Evolutionary conservation across 2,113 vertebrate genomes (phyloP).

Genomic region (Bubo blakistoni): DNA sequence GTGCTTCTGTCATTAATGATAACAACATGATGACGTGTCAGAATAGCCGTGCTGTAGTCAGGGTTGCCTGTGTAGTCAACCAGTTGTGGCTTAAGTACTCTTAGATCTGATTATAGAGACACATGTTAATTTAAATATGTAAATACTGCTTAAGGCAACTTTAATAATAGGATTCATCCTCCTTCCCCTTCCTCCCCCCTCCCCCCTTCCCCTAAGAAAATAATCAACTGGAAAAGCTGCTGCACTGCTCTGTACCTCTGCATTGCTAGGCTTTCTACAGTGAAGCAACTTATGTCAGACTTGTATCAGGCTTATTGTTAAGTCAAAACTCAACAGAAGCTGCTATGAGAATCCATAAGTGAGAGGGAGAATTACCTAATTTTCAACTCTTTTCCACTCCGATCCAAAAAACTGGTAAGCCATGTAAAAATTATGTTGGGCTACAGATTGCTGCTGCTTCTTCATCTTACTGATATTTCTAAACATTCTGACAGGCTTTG

Average conservation of each 20-base stretch:
- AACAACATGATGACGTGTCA: not conserved
- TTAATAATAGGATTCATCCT: constrained; percentile 53
- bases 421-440: not conserved
- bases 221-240: constrained; percentile 10
- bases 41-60: not conserved
- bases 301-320: constrained; percentile 27
- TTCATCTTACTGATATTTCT: not conserved
- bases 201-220: not conserved
- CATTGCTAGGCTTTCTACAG: constrained; percentile 47
- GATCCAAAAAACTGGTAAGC: constrained; percentile 9
- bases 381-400: not conserved
- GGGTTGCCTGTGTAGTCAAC: not conserved
- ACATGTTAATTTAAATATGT: constrained; percentile 29
- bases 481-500: accelerated
- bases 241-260: constrained; percentile 25
- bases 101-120: constrained; percentile 12
- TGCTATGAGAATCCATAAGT: constrained; percentile 29
- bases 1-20: not conserved
- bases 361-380: constrained; percentile 33
- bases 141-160: constrained; percentile 33
- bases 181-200: not conserved
- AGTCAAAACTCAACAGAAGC: constrained; percentile 40
- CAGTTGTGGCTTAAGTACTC: constrained; percentile 3
- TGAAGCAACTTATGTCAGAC: constrained; percentile 41
- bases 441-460: constrained; percentile 4